Evolutionary conservation across 2,888 invertebrate genomes (phyloP).

Genomic region (Drosophila bunnanda): DNA sequence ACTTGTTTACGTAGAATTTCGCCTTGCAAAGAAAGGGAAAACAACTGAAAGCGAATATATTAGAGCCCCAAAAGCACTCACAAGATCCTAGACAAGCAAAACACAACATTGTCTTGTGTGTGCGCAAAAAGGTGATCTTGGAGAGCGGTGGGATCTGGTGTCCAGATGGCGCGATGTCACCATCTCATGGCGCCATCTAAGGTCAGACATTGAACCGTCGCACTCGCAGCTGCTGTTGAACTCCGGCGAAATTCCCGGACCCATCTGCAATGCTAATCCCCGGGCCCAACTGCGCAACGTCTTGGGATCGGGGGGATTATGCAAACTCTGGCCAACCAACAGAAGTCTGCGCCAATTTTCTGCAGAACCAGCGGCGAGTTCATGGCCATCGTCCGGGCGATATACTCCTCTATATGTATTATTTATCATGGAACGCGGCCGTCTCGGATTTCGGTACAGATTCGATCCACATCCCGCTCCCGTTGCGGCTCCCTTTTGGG

Average conservation of each 20-base stretch:
- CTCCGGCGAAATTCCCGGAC: constrained; percentile 43
- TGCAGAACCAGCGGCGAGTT: constrained; percentile 49
- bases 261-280: constrained; percentile 68
- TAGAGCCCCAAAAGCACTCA: not conserved
- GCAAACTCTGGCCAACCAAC: too few species aligned
- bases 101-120: constrained; percentile 33
- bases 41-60: constrained; percentile 41
- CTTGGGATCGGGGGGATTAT: constrained; percentile 55
- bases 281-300: constrained; percentile 48
- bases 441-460: constrained; percentile 26
- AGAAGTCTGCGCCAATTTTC: constrained; percentile 71
- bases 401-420: constrained; percentile 63
- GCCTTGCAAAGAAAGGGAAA: constrained; percentile 44
- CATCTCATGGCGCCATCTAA: constrained; percentile 66
- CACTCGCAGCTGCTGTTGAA: constrained; percentile 57
- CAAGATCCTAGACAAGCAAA: constrained; percentile 30
- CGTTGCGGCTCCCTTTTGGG: constrained; percentile 10
- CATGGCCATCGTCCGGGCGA: constrained; percentile 65
- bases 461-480: constrained; percentile 2
- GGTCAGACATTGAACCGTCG: constrained; percentile 70
- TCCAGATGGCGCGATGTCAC: constrained; percentile 21
- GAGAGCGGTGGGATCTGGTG: constrained; percentile 7
- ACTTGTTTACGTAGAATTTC: constrained; percentile 34
- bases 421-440: constrained; percentile 43
- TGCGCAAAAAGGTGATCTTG: constrained; percentile 32